Percentiles rank a stretch among this genome's conserved stretches.
phyloP scores from a whole-genome alignment of 2,888 invertebrate species.

The Spilosoma lubricipeda region DNA sequence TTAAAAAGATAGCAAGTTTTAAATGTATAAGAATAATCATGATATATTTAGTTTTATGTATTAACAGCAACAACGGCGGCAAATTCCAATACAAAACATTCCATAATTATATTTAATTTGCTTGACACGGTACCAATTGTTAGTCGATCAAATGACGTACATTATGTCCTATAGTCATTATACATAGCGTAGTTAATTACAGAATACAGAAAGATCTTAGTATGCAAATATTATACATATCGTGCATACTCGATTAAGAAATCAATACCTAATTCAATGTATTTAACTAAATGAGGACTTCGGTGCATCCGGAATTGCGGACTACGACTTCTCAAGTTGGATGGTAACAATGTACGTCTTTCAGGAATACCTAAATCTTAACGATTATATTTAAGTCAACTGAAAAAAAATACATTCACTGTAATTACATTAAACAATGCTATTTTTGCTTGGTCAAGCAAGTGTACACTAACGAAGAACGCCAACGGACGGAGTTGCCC shows the following conservation, averaged over 20 bases:
- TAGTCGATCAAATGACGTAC: slow-evolving; percentile 45
- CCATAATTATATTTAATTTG: slow-evolving; percentile 53
- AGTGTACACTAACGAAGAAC: too few relatives aligned
- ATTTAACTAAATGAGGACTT: background rate
- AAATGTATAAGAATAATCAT: background rate
- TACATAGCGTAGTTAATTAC: slow-evolving; percentile 16
- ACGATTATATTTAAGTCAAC: too few relatives aligned
- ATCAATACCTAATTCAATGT: background rate
- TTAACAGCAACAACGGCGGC: slow-evolving; percentile 32
- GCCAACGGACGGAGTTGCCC: too few relatives aligned
- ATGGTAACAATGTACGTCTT: background rate
- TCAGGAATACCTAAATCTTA: background rate
- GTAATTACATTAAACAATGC: too few relatives aligned
- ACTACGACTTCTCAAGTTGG: background rate
- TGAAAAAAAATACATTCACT: background rate
- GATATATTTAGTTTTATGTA: background rate
- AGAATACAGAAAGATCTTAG: background rate
- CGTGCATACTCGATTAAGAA: background rate
- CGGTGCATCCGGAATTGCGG: rapidly evolving
- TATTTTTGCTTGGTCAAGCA: too few relatives aligned
- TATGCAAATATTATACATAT: background rate
- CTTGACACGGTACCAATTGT: slow-evolving; percentile 46
- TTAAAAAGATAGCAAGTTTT: background rate
- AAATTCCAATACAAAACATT: slow-evolving; percentile 58
- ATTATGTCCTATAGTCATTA: slow-evolving; percentile 17